Percentiles rank a stretch among this genome's conserved stretches.
Conservation (phyloP, 1,140 invertebrate species). For the Cheumatopsyche charites region DNA sequence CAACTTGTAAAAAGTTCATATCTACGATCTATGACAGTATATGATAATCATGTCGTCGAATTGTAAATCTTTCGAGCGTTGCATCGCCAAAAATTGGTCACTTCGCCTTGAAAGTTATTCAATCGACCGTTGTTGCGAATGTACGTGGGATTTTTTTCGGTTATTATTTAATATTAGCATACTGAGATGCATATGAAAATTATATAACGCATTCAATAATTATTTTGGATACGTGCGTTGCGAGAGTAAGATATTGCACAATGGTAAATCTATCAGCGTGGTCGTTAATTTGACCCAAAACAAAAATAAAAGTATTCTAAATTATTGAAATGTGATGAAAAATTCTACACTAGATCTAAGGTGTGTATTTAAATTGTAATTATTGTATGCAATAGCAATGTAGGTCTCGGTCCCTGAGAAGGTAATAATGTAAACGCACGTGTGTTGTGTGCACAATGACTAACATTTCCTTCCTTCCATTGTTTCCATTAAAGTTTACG, state of each 20-base stretch:
- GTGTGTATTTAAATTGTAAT: not conserved
- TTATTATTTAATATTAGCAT: conserved; percentile 5
- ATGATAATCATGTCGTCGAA: too few species aligned
- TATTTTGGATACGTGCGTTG: not conserved
- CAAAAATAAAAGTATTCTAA: too few species aligned
- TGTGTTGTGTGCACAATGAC: conserved; percentile 21
- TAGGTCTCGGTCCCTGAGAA: conserved; percentile 14
- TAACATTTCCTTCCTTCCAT: conserved; percentile 25
- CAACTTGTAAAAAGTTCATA: too few species aligned
- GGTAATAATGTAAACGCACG: conserved; percentile 20
- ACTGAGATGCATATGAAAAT: conserved; percentile 6
- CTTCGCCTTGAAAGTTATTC: conserved; percentile 18
- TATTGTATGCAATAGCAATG: conserved; percentile 10
- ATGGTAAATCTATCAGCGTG: too few species aligned
- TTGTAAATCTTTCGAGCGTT: too few species aligned
- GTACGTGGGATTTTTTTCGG: conserved; percentile 13
- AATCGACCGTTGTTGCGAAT: not conserved
- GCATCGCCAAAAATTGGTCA: too few species aligned
- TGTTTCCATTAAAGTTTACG: conserved; percentile 20
- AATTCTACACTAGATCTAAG: too few species aligned
- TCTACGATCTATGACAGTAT: too few species aligned
- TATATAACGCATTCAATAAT: conserved; percentile 2
- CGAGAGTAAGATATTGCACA: not conserved
- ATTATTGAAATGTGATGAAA: too few species aligned
- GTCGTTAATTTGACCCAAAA: too few species aligned